phyloP scores from a whole-genome alignment of 2,888 invertebrate species.

The Bimastos eiseni region DNA sequence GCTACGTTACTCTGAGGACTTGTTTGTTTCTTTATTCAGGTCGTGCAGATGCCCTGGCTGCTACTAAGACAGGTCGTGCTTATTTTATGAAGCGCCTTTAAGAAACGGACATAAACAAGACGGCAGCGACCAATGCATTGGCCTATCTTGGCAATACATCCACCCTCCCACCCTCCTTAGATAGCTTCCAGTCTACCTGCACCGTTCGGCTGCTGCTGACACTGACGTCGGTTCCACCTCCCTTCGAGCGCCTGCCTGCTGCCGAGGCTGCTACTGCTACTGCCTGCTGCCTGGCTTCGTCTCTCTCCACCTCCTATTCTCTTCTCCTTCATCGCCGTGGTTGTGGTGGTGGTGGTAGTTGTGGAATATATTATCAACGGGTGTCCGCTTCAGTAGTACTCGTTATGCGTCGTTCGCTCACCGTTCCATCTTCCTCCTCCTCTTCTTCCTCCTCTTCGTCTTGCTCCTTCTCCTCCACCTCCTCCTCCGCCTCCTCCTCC shows the following conservation, averaged over 20 bases:
- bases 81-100: neutral
- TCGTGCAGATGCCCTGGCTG: neutral
- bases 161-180: too few relatives aligned
- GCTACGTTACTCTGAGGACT: neutral
- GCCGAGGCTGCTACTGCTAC: neutral
- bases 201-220: neutral
- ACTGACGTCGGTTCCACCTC: neutral
- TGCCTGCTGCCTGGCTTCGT: neutral
- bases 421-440: neutral
- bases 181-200: neutral
- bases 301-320: neutral
- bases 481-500: neutral
- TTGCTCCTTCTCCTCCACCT: neutral
- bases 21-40: neutral
- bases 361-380: neutral
- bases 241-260: neutral
- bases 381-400: neutral
- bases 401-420: slow-evolving; percentile 3
- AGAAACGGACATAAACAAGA: neutral
- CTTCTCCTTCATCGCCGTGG: neutral
- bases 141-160: neutral
- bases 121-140: neutral
- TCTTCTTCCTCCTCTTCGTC: neutral
- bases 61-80: neutral
- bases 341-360: neutral